phyloP scores from a whole-genome alignment of 2,888 invertebrate species.

The Gerris lacustris region DNA sequence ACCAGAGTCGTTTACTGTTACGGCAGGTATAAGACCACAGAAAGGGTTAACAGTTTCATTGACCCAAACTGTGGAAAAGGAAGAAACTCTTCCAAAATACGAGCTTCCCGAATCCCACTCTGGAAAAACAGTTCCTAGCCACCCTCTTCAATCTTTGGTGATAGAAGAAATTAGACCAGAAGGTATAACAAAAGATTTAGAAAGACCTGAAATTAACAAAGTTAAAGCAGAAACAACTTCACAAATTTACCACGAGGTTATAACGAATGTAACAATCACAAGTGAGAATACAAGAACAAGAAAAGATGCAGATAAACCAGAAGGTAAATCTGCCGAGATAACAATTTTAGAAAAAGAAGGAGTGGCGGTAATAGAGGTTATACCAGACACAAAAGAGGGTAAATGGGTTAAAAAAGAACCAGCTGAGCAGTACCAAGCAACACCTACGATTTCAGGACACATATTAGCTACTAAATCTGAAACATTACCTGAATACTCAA shows the following conservation, averaged over 20 bases:
- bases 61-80: conserved; percentile 52
- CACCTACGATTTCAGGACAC: conserved; percentile 39
- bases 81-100: conserved; percentile 44
- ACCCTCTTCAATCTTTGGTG: conserved; percentile 43
- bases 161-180: conserved; percentile 39
- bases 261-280: conserved; percentile 43
- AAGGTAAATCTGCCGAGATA: conserved; percentile 38
- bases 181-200: conserved; percentile 39
- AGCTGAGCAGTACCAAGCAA: conserved; percentile 39
- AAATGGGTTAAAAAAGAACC: conserved; percentile 37
- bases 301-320: conserved; percentile 36
- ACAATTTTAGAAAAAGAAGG: conserved; percentile 39
- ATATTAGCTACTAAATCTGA: conserved; percentile 41
- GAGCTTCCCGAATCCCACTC: conserved; percentile 44
- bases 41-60: conserved; percentile 50
- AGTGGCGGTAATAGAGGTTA: conserved; percentile 41
- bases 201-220: conserved; percentile 38
- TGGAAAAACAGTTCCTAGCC: conserved; percentile 41
- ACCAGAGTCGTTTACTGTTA: conserved; percentile 36
- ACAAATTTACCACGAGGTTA: conserved; percentile 40
- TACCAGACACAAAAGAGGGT: conserved; percentile 41
- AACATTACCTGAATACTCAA: conserved; percentile 40
- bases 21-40: conserved; percentile 45
- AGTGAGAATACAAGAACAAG: conserved; percentile 42
- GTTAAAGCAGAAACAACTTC: conserved; percentile 39